Base-by-base conservation (phyloP, 2,797 vertebrate species). In the Pangasius sanitwongsei region DNA sequence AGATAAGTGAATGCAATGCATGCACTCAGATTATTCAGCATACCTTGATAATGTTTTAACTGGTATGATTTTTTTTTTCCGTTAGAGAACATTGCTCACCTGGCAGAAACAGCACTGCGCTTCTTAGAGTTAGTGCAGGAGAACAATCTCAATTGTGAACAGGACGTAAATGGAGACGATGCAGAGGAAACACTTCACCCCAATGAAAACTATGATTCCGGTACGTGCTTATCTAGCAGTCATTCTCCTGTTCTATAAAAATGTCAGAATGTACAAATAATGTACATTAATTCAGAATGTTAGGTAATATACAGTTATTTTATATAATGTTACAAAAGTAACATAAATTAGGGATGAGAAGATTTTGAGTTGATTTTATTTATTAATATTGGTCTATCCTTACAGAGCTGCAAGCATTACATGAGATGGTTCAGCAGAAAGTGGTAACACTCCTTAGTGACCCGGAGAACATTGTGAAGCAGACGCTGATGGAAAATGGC, bases 371-470 rank as follows among this genome's bases (percentile, higher is more conserved):
- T 28, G 15, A 20, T 86, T 59, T 81, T 55, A 1, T 61, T 72
- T n/a, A 55, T 48, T 65, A 55, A 50, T 85, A 70, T 44, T 83
- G 4, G 70, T 86, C 31, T 48, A 34, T 63, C 0, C 25, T 9
- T 34, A 53, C 92, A 99, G 98, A 99, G 94, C 93, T 99, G 89
- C 98, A 99, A 94, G 98, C 98, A 83, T 96, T 99, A 87, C 98
- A 99, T 34, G 98, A 99, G 95, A 99, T 99, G 98, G 98, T 99
- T 83, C 98, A 99, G 94, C 98, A 99, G 96, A 99, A 99, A 93
- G 98, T 99, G 92, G 98, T 99, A 92, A 99, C 98, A 63, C 95
- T 99, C 93, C 96, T 99, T n/a, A 99, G 98, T 67, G 98, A 99
- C 94, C 97, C 97, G 0, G 98, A 99, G 94, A 99, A 99, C 93